phyloP scores from a whole-genome alignment of 2,113 vertebrate species.

The Antidorcas marsupialis region DNA sequence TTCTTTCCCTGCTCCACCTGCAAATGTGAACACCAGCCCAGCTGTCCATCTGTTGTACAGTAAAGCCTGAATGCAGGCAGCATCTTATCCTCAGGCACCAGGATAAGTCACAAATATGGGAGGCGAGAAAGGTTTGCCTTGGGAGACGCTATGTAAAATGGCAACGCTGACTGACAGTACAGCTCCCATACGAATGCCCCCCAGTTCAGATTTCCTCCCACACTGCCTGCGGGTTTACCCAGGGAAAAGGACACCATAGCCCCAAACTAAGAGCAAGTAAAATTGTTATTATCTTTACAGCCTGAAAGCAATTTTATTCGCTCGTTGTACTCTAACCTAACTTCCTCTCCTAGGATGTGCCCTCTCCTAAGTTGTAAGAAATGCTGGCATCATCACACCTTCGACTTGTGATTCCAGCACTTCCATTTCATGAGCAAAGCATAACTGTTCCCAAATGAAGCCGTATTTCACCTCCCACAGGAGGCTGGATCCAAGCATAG shows the following conservation, averaged over 20 bases:
- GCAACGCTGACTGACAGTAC: not conserved
- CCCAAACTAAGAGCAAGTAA: not conserved
- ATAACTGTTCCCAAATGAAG: not conserved
- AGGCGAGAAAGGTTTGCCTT: not conserved
- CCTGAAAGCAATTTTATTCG: not conserved
- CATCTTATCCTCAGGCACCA: accelerated
- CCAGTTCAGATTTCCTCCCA: not conserved
- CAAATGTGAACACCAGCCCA: not conserved
- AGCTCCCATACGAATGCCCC: not conserved
- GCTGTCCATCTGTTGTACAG: no score
- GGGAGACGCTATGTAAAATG: not conserved
- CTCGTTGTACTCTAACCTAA: not conserved
- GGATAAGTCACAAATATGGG: not conserved
- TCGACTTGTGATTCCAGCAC: not conserved
- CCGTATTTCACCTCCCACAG: not conserved
- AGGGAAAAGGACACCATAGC: not conserved
- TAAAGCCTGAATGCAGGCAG: not conserved
- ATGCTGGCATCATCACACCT: not conserved
- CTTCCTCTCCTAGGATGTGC: not conserved
- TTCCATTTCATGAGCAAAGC: not conserved
- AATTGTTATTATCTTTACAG: not conserved
- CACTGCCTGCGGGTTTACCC: not conserved
- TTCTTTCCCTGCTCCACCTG: not conserved
- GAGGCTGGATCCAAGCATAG: not conserved
- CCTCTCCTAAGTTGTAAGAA: constrained; percentile 10